Base-by-base conservation (phyloP, 2,888 invertebrate species). In the Caenorhabditis imperialis region DNA sequence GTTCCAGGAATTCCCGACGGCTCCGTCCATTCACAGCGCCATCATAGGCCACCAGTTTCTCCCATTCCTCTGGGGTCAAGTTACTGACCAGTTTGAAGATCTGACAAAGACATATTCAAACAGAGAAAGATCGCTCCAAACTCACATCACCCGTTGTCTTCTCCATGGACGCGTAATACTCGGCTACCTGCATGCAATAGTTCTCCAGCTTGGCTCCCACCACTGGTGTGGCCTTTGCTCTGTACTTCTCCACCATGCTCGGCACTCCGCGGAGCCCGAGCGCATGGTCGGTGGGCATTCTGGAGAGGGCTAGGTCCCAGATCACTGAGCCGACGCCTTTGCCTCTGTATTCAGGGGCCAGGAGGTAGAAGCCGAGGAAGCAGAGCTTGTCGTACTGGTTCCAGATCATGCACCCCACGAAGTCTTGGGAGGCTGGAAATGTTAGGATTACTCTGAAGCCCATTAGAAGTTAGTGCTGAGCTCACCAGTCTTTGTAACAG, bases 291-390 rank as follows among this genome's bases (percentile, higher is more conserved):
- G 54, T 58, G 5, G 71, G 67, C 60, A 79, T 79, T 37, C 70
- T 54, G 6, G 50, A 42, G 16, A 79, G 61, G 5, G 79, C 79
- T 27, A 54, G 16, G 12, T 74, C 58, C 77, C 77, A 79, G 7
- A 79, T 65, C 14, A 67, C 38, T 18, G 75, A 71, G 8, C 79
- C 79, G 37, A 75, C 60, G 12, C 81, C 81, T 60, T 77, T 75
- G 38, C 77, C 77, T n/a, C 81, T 22, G n/a, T 48, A 60, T 7
- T 69, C 72, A 16, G 69, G 67, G 3, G 60, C 54, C 12, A 78
- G 30, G 8, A 81, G 37, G 54, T 77, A 81, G 40, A 80, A 80
- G 1, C 80, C 80, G 10, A 80, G 50, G 33, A 78, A 75, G 27
- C 72, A 61, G 6, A 80, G 40, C 23, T 69, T 69, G 45, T 80